Evolutionary conservation across 2,888 invertebrate species (phyloP), one percentile per base, ranked within the genome.

Genomic region (Bellardia pandia): DNA sequence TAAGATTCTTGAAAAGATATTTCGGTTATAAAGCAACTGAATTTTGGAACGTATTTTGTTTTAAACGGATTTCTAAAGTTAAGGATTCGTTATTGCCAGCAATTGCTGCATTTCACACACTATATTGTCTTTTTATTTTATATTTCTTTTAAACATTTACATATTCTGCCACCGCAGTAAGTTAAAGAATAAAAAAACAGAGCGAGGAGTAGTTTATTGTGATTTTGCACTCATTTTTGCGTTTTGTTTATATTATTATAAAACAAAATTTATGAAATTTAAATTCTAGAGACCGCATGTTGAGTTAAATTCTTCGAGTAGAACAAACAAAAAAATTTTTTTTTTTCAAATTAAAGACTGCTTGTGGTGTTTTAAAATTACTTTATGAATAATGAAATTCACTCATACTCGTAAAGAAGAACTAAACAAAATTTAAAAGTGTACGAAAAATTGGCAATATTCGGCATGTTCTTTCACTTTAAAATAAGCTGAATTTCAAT

Each of bases 301-400:
- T 66, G 87, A 51, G 81, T 48, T 40, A 1, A 71, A 82, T 78
- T 87, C 56, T 69, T 58, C 37, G 69, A 60, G 78, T 40, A 71
- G 37, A 76, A 68, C 53, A 79, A 75, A 62, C 56, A 58, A 72
- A 68, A 66, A 77, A 33, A 53, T 68, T 62, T 51, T 42, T 33
- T 45, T 80, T 40, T 23, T 33, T 45, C 64, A 68, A 77, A 60
- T 80, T 72, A 30, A 64, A 68, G 87, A 87, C 87, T 81, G 74
- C 87, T 82, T 85, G 87, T 85, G 87, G 87, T 53, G 87, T 66
- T 85, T 85, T 75, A 13, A 87, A 85, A 87, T 82, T 87, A 71
- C 64, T 82, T 87, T 87, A 75, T 62, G 11, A 58, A 64, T 45
- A 77, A 53, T 58, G 30, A 71, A 53, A 53, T 42, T 45, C 14